A percentile compares a stretch with the other conserved stretches of the same genome.
phyloP scores from a whole-genome alignment of 2,113 vertebrate genomes.

The Macaca nemestrina region DNA sequence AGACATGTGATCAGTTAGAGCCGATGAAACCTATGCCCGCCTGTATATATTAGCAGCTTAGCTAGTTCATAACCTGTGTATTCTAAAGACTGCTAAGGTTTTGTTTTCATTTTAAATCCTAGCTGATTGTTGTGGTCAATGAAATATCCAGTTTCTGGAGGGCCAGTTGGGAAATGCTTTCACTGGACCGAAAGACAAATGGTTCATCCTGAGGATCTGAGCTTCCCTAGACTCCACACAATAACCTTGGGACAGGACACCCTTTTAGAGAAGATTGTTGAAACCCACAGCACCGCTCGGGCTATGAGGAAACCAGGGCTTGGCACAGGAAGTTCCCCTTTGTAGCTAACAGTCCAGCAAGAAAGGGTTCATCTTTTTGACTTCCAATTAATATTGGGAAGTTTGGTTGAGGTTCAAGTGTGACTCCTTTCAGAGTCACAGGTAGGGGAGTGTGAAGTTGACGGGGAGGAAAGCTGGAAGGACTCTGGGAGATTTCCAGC shows the following conservation, averaged over 20 bases:
- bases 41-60: slow-evolving; percentile 49
- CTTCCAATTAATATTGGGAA: neutral
- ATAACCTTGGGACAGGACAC: neutral
- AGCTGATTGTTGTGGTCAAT: neutral
- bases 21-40: slow-evolving; percentile 67
- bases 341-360: neutral
- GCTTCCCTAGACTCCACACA: neutral
- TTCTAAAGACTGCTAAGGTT: neutral
- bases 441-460: neutral
- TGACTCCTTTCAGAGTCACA: neutral
- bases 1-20: slow-evolving; percentile 59
- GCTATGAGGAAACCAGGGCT: neutral
- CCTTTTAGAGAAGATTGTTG: neutral
- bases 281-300: neutral
- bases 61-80: neutral
- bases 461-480: neutral
- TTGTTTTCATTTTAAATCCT: neutral
- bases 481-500: neutral
- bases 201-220: neutral
- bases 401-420: neutral
- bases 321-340: neutral
- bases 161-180: neutral
- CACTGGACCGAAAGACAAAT: neutral
- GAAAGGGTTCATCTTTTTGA: neutral
- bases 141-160: neutral